Evolutionary conservation across 2,888 invertebrate species (phyloP).

Genomic region (Pachydiplax longipennis): DNA sequence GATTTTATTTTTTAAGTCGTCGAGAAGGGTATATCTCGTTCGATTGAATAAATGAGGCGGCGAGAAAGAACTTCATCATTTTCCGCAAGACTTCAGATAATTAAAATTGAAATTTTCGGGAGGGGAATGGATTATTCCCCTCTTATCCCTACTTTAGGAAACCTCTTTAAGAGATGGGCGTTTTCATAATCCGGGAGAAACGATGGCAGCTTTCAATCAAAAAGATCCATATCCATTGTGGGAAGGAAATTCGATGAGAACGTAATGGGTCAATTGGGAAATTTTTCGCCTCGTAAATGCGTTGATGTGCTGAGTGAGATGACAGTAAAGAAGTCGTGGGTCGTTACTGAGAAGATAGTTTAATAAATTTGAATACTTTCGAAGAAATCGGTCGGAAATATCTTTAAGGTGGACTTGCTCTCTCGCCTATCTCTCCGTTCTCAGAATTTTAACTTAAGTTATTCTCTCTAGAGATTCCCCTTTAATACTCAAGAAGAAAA

Average conservation of each 20-base stretch:
- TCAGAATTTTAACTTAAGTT: too few relatives aligned
- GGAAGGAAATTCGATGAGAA: background rate
- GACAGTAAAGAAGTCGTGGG: too few relatives aligned
- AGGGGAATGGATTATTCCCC: background rate
- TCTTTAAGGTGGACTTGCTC: too few relatives aligned
- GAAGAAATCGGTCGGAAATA: too few relatives aligned
- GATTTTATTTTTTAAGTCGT: background rate
- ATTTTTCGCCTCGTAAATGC: background rate
- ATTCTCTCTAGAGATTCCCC: too few relatives aligned
- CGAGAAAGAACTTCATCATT: background rate
- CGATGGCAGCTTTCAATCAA: background rate
- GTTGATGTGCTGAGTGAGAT: too few relatives aligned
- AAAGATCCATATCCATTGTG: background rate
- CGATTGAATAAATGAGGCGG: background rate
- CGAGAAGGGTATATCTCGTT: background rate
- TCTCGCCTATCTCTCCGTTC: too few relatives aligned
- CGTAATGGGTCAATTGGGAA: background rate
- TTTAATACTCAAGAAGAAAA: too few relatives aligned
- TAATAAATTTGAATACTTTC: too few relatives aligned
- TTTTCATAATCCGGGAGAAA: background rate
- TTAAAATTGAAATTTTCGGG: background rate
- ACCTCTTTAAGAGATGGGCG: background rate
- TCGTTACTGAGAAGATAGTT: too few relatives aligned
- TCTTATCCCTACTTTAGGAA: background rate
- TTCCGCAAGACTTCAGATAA: background rate